Evolutionary conservation across 2,797 vertebrate genomes (phyloP).

Genomic region (Acipenser transmontanus): DNA sequence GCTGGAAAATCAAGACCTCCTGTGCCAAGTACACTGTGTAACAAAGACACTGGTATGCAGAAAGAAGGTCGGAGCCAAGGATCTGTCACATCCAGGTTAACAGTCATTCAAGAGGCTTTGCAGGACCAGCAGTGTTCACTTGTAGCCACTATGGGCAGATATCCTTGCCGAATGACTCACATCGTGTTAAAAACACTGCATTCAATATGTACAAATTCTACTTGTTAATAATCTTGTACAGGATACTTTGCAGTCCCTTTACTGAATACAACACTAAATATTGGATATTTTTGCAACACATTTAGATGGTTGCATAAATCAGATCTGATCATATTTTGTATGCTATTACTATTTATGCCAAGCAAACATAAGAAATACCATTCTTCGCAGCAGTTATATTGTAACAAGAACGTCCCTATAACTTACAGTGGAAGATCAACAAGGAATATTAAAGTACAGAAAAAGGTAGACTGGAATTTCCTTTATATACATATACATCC

Average conservation of each 20-base stretch:
- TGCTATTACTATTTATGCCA: too few relatives aligned
- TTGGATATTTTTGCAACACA: too few relatives aligned
- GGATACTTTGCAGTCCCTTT: neutral
- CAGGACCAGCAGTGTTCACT: constrained; percentile 28
- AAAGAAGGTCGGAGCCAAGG: constrained; percentile 38
- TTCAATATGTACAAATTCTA: neutral
- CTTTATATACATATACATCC: neutral
- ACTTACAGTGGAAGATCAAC: too few relatives aligned
- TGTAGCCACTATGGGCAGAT: constrained; percentile 35
- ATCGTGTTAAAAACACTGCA: neutral
- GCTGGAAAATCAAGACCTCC: constrained; percentile 36
- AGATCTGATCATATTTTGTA: too few relatives aligned
- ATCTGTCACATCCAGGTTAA: constrained; percentile 38
- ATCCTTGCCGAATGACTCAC: neutral
- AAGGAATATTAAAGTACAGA: too few relatives aligned
- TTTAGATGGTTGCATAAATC: too few relatives aligned
- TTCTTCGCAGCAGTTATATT: too few relatives aligned
- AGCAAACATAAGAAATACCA: too few relatives aligned
- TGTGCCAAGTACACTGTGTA: constrained; percentile 40
- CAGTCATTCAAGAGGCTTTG: constrained; percentile 30
- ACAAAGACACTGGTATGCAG: constrained; percentile 37
- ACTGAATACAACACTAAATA: too few relatives aligned
- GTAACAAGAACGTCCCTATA: too few relatives aligned
- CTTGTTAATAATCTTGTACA: constrained; percentile 1
- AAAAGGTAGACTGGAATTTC: too few relatives aligned